Evolutionary conservation across 2,797 vertebrate genomes (phyloP).

Genomic region (Scarus forsteni): DNA sequence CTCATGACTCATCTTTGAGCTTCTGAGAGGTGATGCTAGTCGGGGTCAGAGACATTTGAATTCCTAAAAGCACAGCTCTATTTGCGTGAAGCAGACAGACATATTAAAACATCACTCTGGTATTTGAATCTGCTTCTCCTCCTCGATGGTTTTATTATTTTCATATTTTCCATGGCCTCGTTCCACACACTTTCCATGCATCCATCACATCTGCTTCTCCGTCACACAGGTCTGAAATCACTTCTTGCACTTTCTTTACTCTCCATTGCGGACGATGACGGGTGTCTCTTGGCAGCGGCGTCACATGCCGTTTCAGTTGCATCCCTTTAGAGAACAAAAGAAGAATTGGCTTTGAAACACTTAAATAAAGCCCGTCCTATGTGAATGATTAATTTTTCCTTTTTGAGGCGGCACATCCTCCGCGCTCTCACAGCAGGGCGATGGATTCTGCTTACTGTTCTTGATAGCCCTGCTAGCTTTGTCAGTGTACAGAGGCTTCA

Average conservation of each 20-base stretch:
- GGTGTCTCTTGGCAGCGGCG: conserved; percentile 79
- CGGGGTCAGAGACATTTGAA: conserved; percentile 55
- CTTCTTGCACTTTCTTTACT: conserved; percentile 39
- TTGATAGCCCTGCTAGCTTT: conserved; percentile 17
- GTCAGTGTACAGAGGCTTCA: conserved; percentile 21
- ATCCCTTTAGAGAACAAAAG: conserved; percentile 68
- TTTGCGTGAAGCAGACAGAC: conserved; percentile 29
- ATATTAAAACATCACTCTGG: conserved; percentile 25
- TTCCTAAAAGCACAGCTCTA: conserved; percentile 25
- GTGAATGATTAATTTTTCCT: conserved; percentile 46
- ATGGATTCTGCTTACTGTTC: conserved; percentile 32
- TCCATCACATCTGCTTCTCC: conserved; percentile 21
- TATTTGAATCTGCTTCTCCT: conserved; percentile 22
- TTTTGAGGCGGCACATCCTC: conserved; percentile 32
- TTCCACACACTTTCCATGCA: not conserved
- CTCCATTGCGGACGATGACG: conserved; percentile 45
- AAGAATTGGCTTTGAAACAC: conserved; percentile 68
- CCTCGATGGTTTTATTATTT: conserved; percentile 17
- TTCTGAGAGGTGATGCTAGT: conserved; percentile 50
- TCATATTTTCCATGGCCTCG: not conserved
- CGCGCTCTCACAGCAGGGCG: conserved; percentile 28
- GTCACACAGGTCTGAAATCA: conserved; percentile 53
- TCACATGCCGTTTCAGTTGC: conserved; percentile 57
- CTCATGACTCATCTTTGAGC: no score
- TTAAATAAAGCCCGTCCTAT: conserved; percentile 57